These are phyloP conservation scores for Phenganax stokvisi DNA, from an alignment of 92 coral and sea anemone genomes.

Conservation along the genomic window DNA sequence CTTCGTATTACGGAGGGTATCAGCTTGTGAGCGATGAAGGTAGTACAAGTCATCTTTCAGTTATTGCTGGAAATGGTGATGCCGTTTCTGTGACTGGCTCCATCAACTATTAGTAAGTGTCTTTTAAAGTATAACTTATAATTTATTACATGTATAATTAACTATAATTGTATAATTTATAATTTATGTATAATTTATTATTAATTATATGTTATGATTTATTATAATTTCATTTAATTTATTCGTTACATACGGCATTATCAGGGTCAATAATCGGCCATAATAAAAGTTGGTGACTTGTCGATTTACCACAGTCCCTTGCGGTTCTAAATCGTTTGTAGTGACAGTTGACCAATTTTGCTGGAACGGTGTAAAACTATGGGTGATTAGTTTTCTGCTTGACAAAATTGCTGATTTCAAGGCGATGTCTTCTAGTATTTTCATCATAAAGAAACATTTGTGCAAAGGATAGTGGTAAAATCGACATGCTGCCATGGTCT, in stretches of 20 bases:
- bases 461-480: no score
- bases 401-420: not conserved
- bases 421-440: no score
- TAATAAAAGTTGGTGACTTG: not conserved
- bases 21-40: slow-evolving; percentile 7
- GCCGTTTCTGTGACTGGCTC: slow-evolving; percentile 31
- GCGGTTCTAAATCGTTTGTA: no score
- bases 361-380: not conserved
- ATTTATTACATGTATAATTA: no score
- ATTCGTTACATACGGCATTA: not conserved
- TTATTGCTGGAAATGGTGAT: slow-evolving; percentile 29
- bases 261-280: not conserved
- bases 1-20: slow-evolving; percentile 40
- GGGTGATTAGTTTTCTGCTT: not conserved
- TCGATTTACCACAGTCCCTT: not conserved
- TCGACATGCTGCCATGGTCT: no score
- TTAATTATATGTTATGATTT: not conserved
- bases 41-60: slow-evolving; percentile 33
- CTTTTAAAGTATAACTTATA: no score
- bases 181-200: no score
- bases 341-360: not conserved
- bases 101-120: slow-evolving; percentile 15
- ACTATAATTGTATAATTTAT: no score
- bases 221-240: no score
- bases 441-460: no score